Percentiles rank a stretch among this genome's conserved stretches.
These are phyloP conservation scores for Folsomia candida DNA, from an alignment of 2,888 invertebrate genomes.

Conservation along the genomic window DNA sequence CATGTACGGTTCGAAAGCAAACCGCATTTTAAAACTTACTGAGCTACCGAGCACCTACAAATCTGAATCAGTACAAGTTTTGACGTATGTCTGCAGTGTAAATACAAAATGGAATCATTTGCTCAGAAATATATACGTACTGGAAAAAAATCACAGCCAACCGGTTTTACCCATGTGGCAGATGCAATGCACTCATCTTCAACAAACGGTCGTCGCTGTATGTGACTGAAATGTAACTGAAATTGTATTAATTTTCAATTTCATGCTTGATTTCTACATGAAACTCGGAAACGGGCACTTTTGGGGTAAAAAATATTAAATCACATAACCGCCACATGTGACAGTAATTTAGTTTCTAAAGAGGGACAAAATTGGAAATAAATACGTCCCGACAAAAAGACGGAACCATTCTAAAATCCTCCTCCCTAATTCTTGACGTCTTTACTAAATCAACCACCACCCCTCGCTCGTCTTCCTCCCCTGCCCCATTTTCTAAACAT, in stretches of 20 bases:
- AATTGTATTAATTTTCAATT: constrained; percentile 3
- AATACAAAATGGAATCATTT: background rate
- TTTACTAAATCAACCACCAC: background rate
- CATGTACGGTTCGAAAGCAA: background rate
- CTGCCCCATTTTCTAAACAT: background rate
- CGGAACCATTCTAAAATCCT: background rate
- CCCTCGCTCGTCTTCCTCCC: background rate
- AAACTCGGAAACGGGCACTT: background rate
- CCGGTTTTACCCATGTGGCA: background rate
- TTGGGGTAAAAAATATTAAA: background rate
- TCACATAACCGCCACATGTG: background rate
- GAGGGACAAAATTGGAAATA: background rate
- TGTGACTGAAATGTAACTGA: background rate
- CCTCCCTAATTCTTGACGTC: background rate
- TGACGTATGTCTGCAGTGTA: no score
- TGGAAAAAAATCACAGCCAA: background rate
- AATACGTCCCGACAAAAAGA: background rate
- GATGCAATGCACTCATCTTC: background rate
- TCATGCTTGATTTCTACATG: background rate
- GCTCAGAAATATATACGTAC: background rate
- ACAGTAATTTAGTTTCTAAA: background rate
- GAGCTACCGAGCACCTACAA: background rate
- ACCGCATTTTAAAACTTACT: background rate
- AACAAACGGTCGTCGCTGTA: background rate
- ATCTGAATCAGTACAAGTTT: background rate